Evolutionary conservation across 2,888 invertebrate genomes (phyloP).

Genomic region (Drosophila ezoana): DNA sequence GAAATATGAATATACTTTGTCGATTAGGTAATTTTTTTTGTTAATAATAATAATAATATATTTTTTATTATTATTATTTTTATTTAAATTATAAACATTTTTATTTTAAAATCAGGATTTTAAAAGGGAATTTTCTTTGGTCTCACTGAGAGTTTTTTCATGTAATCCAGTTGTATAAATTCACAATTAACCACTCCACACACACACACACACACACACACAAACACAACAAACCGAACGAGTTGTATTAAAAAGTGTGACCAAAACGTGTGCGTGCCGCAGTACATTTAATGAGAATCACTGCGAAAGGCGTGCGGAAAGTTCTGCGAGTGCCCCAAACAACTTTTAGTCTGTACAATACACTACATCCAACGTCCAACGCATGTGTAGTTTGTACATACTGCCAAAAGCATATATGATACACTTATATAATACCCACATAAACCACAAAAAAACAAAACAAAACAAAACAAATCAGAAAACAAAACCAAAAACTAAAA

Average conservation of each 20-base stretch:
- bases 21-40: too few species aligned
- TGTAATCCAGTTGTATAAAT: slow-evolving; percentile 20
- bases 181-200: slow-evolving; percentile 12
- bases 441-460: slow-evolving; percentile 1
- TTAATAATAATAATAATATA: too few species aligned
- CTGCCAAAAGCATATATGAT: slow-evolving; percentile 15
- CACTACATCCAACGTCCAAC: slow-evolving; percentile 24
- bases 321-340: background rate
- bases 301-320: slow-evolving; percentile 23
- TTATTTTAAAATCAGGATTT: background rate
- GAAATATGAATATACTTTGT: too few species aligned
- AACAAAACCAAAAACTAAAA: background rate
- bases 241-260: slow-evolving; percentile 16
- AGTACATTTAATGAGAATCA: slow-evolving; percentile 17
- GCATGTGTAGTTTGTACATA: slow-evolving; percentile 48
- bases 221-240: slow-evolving; percentile 15
- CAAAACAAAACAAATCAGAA: background rate
- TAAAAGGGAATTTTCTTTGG: background rate
- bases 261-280: slow-evolving; percentile 16
- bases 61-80: background rate
- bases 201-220: slow-evolving; percentile 16
- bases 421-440: slow-evolving; percentile 19
- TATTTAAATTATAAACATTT: background rate
- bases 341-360: slow-evolving; percentile 31
- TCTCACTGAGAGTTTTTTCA: slow-evolving; percentile 22